Base-by-base conservation (phyloP, 2,888 invertebrate genomes). In the Galeruca laticollis region DNA sequence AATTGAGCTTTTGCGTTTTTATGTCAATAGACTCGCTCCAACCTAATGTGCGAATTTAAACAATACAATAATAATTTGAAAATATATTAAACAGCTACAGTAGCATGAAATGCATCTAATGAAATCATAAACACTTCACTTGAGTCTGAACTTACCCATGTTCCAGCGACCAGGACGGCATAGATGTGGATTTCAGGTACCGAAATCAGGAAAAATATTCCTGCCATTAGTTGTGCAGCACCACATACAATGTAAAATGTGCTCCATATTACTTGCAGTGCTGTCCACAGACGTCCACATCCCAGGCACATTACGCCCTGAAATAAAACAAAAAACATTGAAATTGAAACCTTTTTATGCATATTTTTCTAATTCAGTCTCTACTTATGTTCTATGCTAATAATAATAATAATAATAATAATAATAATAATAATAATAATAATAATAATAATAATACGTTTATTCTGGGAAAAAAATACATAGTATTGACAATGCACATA, bases 91-190 rank as follows among this genome's bases (percentile, higher is more conserved):
- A n/a, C n/a, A n/a, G n/a, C n/a, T n/a, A n/a, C n/a, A n/a, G n/a
- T n/a, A n/a, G n/a, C n/a, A n/a, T n/a, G n/a, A n/a, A n/a, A n/a
- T n/a, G n/a, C n/a, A n/a, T n/a, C n/a, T n/a, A n/a, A n/a, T n/a
- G n/a, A n/a, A n/a, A n/a, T n/a, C n/a, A n/a, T n/a, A n/a, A n/a
- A n/a, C n/a, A n/a, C n/a, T n/a, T n/a, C n/a, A n/a, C n/a, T n/a
- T n/a, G n/a, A n/a, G n/a, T n/a, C n/a, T n/a, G n/a, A 49, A 80
- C 86, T 86, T 82, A 88, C 88, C 87, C 87, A 87, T 77, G 86
- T 82, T 79, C 88, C 88, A 10, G 87, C 86, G 82, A 86, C 86
- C 67, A 88, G 80, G 75, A 87, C 87, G 72, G 86, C 86, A 70
- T 86, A 87, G 31, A 88, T 81, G 73, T 85, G 84, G 66, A 87